Evolutionary conservation across 2,113 vertebrate genomes (phyloP).

Genomic region (Calonectris borealis): DNA sequence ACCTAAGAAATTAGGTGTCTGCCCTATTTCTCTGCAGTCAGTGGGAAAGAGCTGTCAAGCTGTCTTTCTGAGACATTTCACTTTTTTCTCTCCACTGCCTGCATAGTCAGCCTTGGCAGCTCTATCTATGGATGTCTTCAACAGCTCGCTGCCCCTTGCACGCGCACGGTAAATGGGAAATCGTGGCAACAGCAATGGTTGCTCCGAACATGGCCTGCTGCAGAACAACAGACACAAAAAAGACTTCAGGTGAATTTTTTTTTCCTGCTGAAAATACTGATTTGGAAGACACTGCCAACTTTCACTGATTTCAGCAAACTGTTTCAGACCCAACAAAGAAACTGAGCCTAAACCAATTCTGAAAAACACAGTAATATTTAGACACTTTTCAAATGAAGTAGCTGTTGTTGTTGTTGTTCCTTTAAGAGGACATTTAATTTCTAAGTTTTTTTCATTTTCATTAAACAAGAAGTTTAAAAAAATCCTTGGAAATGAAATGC

Average conservation of each 20-base stretch:
- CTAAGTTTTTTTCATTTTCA: not conserved
- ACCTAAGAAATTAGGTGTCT: slow-evolving; percentile 11
- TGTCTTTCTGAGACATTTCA: not conserved
- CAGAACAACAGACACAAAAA: not conserved
- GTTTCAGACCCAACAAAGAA: not conserved
- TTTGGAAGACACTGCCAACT: not conserved
- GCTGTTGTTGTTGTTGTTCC: slow-evolving; percentile 3
- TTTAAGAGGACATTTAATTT: slow-evolving; percentile 15
- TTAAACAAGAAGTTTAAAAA: not conserved
- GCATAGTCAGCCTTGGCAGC: not conserved
- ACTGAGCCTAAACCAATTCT: not conserved
- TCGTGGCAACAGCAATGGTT: not conserved
- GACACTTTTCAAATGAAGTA: not conserved
- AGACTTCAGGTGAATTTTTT: not conserved
- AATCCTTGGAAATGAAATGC: not conserved
- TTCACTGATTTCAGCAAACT: not conserved
- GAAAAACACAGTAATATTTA: not conserved
- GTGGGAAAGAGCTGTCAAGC: slow-evolving; percentile 1
- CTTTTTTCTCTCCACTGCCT: not conserved
- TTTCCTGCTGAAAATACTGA: not conserved
- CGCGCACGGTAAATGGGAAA: not conserved
- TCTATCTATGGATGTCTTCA: not conserved
- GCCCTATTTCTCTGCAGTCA: not conserved
- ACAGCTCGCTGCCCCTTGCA: not conserved
- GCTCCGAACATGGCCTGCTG: not conserved